Percentiles rank a stretch among this genome's conserved stretches.
phyloP scores from a whole-genome alignment of 2,113 vertebrate species.

The Crotalus tigris region DNA sequence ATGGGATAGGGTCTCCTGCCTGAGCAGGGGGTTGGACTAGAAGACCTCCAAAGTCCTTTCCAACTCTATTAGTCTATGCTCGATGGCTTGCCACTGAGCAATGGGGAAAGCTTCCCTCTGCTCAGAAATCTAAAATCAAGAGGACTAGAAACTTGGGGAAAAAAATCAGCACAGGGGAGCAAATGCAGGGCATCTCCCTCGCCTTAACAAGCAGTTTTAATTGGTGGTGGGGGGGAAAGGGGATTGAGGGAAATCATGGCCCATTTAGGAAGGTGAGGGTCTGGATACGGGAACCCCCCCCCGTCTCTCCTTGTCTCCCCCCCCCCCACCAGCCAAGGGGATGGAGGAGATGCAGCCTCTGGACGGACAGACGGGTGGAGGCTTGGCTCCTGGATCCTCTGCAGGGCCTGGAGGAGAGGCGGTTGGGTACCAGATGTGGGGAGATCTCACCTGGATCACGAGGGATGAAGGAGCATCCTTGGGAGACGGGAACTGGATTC shows the following conservation, averaged over 20 bases:
- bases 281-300: neutral
- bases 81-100: too few relatives aligned
- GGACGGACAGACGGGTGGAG: neutral
- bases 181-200: neutral
- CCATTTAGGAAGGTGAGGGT: neutral
- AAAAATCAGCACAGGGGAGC: neutral
- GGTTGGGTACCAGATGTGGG: neutral
- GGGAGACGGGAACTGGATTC: neutral
- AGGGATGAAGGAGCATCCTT: conserved; percentile 50
- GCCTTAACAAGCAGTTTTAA: neutral
- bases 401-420: neutral
- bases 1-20: too few relatives aligned
- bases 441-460: conserved; percentile 55
- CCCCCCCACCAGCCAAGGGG: neutral
- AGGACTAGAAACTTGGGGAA: neutral
- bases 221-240: fast-evolving
- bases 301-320: neutral
- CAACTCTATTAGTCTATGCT: too few relatives aligned
- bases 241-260: neutral
- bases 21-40: too few relatives aligned
- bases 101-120: neutral
- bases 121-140: neutral
- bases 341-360: neutral
- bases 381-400: neutral
- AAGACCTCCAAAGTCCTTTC: too few relatives aligned